Evolutionary conservation across 2,797 vertebrate genomes (phyloP).

Genomic region (Sebastes steindachneri): DNA sequence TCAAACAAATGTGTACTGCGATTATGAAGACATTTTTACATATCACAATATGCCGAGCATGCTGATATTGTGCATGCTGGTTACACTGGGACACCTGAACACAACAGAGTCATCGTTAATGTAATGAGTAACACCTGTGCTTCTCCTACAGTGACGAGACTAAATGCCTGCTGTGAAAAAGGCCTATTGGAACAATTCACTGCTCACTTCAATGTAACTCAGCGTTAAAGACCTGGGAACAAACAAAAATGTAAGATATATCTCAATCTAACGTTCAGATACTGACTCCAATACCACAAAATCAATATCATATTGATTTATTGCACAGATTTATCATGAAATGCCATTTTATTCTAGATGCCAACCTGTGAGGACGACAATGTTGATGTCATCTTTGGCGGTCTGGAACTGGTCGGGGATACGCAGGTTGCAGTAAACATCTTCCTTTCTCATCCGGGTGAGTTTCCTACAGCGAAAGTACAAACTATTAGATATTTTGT

Average conservation of each 20-base stretch:
- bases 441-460: slow-evolving; percentile 76
- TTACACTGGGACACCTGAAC: not conserved
- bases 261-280: not conserved
- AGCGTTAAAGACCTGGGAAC: not conserved
- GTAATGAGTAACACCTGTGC: not conserved
- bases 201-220: not conserved
- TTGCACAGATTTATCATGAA: not conserved
- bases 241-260: not conserved
- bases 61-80: not conserved
- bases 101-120: not conserved
- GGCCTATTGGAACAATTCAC: not conserved
- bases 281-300: not conserved
- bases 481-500: not conserved
- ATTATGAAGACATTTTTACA: not conserved
- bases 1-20: not conserved
- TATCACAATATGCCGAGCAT: not conserved
- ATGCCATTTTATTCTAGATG: not conserved
- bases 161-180: not conserved
- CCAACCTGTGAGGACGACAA: slow-evolving; percentile 82
- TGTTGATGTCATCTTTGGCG: slow-evolving; percentile 79
- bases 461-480: slow-evolving; percentile 60
- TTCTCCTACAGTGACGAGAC: not conserved
- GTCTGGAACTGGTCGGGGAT: slow-evolving; percentile 72
- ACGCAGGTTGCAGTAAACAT: slow-evolving; percentile 80
- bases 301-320: not conserved